These are phyloP conservation scores for Dipus sagitta DNA, from an alignment of 2,797 vertebrate species.

Conservation along the genomic window DNA sequence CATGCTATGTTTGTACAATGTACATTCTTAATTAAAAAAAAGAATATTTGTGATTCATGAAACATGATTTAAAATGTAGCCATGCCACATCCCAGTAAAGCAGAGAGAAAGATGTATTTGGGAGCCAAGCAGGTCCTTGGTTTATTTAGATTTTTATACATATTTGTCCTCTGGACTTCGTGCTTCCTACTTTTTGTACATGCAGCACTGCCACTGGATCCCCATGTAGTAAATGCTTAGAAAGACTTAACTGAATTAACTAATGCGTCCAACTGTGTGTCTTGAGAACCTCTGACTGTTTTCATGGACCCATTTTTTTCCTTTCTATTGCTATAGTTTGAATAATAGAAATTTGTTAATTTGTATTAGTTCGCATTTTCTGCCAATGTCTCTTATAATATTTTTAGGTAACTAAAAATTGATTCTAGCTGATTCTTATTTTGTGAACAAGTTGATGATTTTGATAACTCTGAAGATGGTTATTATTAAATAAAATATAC, in stretches of 20 bases:
- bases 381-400: conserved; percentile 3
- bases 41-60: too few relatives aligned
- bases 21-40: too few relatives aligned
- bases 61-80: conserved; percentile 13
- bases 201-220: not conserved
- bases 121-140: not conserved
- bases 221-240: not conserved
- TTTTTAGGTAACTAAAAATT: conserved; percentile 47
- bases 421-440: conserved; percentile 67
- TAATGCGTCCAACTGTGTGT: not conserved
- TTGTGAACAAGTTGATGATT: conserved; percentile 49
- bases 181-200: not conserved
- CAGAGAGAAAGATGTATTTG: not conserved
- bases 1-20: too few relatives aligned
- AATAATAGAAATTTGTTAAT: conserved; percentile 28
- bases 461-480: conserved; percentile 66
- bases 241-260: not conserved
- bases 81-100: not conserved
- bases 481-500: conserved; percentile 76
- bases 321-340: not conserved
- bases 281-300: not conserved
- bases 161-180: not conserved
- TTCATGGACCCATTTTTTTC: not conserved
- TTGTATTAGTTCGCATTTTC: conserved; percentile 51
- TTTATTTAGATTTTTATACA: not conserved